Percentiles rank a stretch among this genome's conserved stretches.
Evolutionary conservation across 1,140 invertebrate genomes (phyloP).

Genomic region (Drosophila nigrodunni): DNA sequence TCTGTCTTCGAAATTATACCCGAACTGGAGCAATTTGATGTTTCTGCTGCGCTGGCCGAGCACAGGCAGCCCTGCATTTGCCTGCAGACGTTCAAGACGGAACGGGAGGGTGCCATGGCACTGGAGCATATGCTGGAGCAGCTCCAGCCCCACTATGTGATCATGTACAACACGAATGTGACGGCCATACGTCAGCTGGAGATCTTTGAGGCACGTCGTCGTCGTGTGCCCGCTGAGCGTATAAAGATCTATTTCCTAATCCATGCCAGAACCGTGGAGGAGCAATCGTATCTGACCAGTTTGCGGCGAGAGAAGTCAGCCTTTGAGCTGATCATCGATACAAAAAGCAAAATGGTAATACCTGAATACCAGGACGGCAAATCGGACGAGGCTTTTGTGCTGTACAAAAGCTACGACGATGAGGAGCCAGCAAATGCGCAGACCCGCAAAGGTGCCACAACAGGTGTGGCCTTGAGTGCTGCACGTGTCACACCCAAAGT

Average conservation of each 20-base stretch:
- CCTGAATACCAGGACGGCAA: slow-evolving; percentile 96
- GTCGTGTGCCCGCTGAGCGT: slow-evolving; percentile 86
- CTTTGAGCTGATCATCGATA: slow-evolving; percentile 95
- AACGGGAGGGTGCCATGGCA: slow-evolving; percentile 88
- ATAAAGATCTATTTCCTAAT: slow-evolving; percentile 95
- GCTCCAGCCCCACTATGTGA: slow-evolving; percentile 92
- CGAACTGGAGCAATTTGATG: slow-evolving; percentile 88
- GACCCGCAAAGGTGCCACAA: slow-evolving; percentile 89
- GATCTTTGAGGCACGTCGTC: slow-evolving; percentile 91
- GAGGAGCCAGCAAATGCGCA: slow-evolving; percentile 81
- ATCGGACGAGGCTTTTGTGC: slow-evolving; percentile 89
- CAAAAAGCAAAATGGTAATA: slow-evolving; percentile 96
- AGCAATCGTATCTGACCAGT: slow-evolving; percentile 96
- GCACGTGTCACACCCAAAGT: slow-evolving; percentile 87
- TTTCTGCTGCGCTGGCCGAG: slow-evolving; percentile 86
- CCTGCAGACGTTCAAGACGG: slow-evolving; percentile 91
- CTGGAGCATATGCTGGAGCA: slow-evolving; percentile 88
- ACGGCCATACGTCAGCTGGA: slow-evolving; percentile 95
- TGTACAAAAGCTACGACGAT: slow-evolving; percentile 84
- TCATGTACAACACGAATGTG: slow-evolving; percentile 96
- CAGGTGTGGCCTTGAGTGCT: slow-evolving; percentile 60
- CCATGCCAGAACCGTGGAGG: slow-evolving; percentile 96
- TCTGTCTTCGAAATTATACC: slow-evolving; percentile 89
- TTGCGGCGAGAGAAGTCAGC: slow-evolving; percentile 96
- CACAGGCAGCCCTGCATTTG: slow-evolving; percentile 87